Evolutionary conservation across 2,113 vertebrate genomes (phyloP), one percentile per base, ranked within the genome.

Genomic region (Hippolais icterina): DNA sequence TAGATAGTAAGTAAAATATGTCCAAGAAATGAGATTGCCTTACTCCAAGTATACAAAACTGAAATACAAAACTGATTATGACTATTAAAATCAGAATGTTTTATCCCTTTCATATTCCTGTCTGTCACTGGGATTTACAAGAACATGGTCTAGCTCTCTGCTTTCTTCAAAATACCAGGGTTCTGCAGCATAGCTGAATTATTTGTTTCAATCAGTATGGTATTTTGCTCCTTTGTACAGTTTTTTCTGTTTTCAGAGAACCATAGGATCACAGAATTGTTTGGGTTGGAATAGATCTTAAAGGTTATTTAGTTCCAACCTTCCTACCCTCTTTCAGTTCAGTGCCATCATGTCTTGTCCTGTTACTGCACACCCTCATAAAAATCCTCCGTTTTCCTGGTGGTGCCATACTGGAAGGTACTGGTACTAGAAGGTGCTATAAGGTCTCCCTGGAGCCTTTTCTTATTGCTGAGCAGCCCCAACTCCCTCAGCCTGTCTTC

Each of bases 291-390:
- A 35, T 6, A 54, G 16, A 54, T 8, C 15, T 29, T 47, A 47
- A 63, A 35, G 29, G 47, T 54, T 39, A 71, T 3, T 21, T 28
- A 53, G 15, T 61, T 47, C 59, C 21, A 56, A 10, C 0, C 3
- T 21, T 9, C 11, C 11, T 46, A 16, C 15, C 3, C 23, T 39
- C 28, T 33, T 53, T 69, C 23, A n/a, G 19, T 61, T 24, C 24
- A 19, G 4, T n/a, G 29, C 10, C 12, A 20, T 39, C 39, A 12
- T 0, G 0, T 8, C 27, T 61, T 33, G 31, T 27, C 15, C 6
- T 27, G 1, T 44, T 59, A 20, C 7, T 66, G 37, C 21, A 42
- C 17, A 14, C 13, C 7, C 21, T 50, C 16, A 25, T 31, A 31
- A 76, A 76, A 35, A 24, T 31, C 35, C 13, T 72, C 13, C 21